Evolutionary conservation across 2,888 invertebrate genomes (phyloP).

Genomic region (Exocentrus adspersus): DNA sequence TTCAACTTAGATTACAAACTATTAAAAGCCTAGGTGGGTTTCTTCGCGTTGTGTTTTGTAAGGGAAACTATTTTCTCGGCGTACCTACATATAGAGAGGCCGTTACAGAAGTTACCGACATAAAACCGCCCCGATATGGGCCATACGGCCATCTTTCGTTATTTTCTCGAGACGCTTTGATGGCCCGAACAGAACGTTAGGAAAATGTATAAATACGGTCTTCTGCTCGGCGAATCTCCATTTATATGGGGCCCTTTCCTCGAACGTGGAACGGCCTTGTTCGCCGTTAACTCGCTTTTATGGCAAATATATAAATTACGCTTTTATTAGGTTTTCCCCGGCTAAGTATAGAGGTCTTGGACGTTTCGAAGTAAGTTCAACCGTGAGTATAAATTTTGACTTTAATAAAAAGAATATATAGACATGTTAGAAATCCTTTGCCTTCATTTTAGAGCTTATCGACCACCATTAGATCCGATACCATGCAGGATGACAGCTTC

Average conservation of each 20-base stretch:
- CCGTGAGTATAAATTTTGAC: too few relatives aligned
- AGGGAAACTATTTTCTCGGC: background rate
- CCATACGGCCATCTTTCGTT: slow-evolving; percentile 36
- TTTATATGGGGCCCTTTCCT: slow-evolving; percentile 1
- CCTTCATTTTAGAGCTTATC: too few relatives aligned
- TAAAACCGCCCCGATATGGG: slow-evolving; percentile 48
- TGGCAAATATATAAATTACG: background rate
- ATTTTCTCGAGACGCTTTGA: slow-evolving; percentile 28
- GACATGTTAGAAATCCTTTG: too few relatives aligned
- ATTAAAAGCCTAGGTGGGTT: too few relatives aligned
- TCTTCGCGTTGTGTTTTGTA: too few relatives aligned
- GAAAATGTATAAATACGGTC: slow-evolving; percentile 20
- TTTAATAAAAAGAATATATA: too few relatives aligned
- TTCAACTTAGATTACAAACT: too few relatives aligned
- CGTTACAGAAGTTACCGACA: slow-evolving; percentile 44
- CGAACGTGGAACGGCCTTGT: background rate
- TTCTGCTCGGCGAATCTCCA: slow-evolving; percentile 8
- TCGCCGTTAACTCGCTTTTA: background rate
- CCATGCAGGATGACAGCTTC: slow-evolving; percentile 53
- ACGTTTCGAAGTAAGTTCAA: too few relatives aligned
- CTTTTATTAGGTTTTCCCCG: slow-evolving; percentile 1
- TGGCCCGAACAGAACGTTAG: slow-evolving; percentile 17
- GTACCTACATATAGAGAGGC: slow-evolving; percentile 17
- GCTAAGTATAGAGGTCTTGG: background rate
- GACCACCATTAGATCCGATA: too few relatives aligned